Conservation (phyloP, 2,113 vertebrate genomes). For the Hassar affinis region DNA sequence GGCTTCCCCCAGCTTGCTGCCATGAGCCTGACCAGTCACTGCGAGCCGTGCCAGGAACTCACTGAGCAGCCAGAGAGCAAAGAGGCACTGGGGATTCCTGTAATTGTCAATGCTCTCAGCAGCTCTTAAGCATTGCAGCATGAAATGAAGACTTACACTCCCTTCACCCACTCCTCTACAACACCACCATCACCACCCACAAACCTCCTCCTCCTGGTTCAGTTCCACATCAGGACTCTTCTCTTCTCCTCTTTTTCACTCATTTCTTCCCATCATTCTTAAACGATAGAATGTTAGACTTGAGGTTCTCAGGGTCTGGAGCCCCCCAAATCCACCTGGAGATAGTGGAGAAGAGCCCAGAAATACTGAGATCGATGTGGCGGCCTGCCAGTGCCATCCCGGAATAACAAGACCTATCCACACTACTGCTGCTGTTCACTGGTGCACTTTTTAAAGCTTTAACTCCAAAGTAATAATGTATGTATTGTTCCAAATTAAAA, state of each 20-base stretch:
- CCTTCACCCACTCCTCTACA: slow-evolving; percentile 65
- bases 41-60: slow-evolving; percentile 67
- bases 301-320: slow-evolving; percentile 64
- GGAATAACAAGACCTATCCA: slow-evolving; percentile 50
- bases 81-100: slow-evolving; percentile 76
- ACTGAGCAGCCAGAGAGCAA: slow-evolving; percentile 77
- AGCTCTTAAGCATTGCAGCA: slow-evolving; percentile 72
- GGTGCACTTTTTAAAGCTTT: slow-evolving; percentile 29
- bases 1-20: slow-evolving; percentile 71
- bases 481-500: background rate
- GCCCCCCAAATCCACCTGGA: slow-evolving; percentile 55
- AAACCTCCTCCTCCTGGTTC: slow-evolving; percentile 46
- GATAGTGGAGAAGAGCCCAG: slow-evolving; percentile 60
- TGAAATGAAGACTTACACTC: slow-evolving; percentile 70
- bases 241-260: slow-evolving; percentile 20
- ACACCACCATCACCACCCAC: slow-evolving; percentile 65
- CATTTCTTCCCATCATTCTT: slow-evolving; percentile 11
- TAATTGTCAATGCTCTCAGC: slow-evolving; percentile 79
- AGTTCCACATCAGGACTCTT: slow-evolving; percentile 32
- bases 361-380: slow-evolving; percentile 60
- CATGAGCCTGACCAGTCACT: slow-evolving; percentile 71
- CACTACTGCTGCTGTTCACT: slow-evolving; percentile 43
- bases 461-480: background rate
- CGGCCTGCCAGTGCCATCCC: slow-evolving; percentile 44
- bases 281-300: slow-evolving; percentile 63